A percentile compares a stretch with the other conserved stretches of the same genome.
Conservation (phyloP, 2,888 invertebrate species). For the Pycnomerus fuliginosus region DNA sequence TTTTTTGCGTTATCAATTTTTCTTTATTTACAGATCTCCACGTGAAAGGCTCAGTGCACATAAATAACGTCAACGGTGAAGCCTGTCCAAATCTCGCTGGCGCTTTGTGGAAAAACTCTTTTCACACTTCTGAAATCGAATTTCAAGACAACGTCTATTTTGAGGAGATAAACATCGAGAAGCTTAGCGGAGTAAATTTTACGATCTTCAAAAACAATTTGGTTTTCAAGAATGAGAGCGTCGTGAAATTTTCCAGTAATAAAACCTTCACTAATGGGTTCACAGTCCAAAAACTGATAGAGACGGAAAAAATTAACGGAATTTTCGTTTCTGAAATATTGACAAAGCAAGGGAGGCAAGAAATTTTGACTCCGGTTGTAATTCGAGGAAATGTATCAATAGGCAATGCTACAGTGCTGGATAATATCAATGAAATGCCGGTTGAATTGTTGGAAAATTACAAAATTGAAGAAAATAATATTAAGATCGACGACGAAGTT, state of each 20-base stretch:
- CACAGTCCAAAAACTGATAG: constrained; percentile 42
- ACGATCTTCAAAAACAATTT: constrained; percentile 49
- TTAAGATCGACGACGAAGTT: constrained; percentile 42
- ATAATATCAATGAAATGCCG: constrained; percentile 43
- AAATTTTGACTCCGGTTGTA: constrained; percentile 39
- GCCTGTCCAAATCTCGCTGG: constrained; percentile 28
- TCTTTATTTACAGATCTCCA: constrained; percentile 40
- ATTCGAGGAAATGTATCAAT: constrained; percentile 45
- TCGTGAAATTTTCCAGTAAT: constrained; percentile 35
- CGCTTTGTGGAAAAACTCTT: constrained; percentile 43
- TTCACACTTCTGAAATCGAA: neutral
- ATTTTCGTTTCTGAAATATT: constrained; percentile 49
- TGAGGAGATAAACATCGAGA: constrained; percentile 39
- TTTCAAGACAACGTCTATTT: constrained; percentile 41
- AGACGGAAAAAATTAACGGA: constrained; percentile 49
- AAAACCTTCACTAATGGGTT: constrained; percentile 48
- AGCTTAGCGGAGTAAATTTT: constrained; percentile 49
- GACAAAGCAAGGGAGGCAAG: constrained; percentile 46
- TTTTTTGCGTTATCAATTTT: constrained; percentile 3
- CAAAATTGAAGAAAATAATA: constrained; percentile 30
- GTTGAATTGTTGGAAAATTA: constrained; percentile 37
- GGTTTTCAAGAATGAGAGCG: constrained; percentile 48
- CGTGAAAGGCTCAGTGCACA: constrained; percentile 46
- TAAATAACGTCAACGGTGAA: constrained; percentile 44
- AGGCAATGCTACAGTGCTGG: constrained; percentile 43